These are phyloP conservation scores for Oreocharis arfaki DNA, from an alignment of 2,113 vertebrate species.

Conservation along the genomic window DNA sequence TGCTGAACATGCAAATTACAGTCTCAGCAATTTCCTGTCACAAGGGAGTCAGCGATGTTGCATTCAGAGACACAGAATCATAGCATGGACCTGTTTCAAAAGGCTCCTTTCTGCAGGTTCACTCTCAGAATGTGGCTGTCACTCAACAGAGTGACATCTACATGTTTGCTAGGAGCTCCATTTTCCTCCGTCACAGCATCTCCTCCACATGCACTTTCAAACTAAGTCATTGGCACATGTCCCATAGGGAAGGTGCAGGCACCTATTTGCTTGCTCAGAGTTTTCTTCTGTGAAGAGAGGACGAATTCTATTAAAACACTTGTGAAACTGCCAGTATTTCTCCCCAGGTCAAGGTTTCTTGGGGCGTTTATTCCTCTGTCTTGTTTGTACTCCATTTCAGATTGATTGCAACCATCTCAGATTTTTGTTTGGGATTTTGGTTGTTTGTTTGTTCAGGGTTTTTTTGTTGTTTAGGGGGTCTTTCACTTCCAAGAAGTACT, in stretches of 20 bases:
- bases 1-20: neutral
- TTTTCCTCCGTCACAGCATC: neutral
- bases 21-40: neutral
- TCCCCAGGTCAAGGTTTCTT: neutral
- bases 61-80: neutral
- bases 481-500: neutral
- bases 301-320: neutral
- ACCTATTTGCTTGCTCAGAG: neutral
- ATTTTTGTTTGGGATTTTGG: neutral
- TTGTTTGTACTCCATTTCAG: neutral
- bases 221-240: neutral
- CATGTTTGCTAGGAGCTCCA: neutral
- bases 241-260: neutral
- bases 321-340: neutral
- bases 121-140: neutral
- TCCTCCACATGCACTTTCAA: neutral
- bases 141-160: neutral
- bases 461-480: neutral
- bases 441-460: neutral
- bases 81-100: neutral
- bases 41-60: rapidly evolving
- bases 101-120: neutral
- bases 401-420: neutral
- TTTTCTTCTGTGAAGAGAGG: neutral
- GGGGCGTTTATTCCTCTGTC: neutral